phyloP scores from a whole-genome alignment of 2,888 invertebrate genomes.

The Entomobrya proxima region DNA sequence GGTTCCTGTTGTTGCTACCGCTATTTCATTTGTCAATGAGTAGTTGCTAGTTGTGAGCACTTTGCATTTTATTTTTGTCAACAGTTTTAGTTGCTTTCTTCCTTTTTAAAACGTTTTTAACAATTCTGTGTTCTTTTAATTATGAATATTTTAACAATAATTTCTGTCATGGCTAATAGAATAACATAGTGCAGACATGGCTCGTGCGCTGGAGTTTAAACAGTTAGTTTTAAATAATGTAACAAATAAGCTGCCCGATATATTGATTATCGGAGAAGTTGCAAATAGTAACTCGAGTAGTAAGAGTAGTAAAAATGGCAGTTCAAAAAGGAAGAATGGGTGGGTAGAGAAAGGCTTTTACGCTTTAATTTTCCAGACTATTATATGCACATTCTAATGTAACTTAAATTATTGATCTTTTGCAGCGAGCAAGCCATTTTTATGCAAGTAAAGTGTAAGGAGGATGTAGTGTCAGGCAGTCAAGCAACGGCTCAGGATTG shows the following conservation, averaged over 20 bases:
- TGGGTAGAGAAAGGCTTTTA: background rate
- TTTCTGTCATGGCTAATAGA: no score
- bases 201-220: background rate
- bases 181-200: no score
- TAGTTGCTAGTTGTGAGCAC: background rate
- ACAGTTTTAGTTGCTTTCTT: no score
- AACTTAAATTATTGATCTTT: no score
- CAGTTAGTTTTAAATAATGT: conserved; percentile 23
- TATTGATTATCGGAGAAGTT: conserved; percentile 20
- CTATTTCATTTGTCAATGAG: background rate
- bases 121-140: no score
- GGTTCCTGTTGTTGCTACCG: background rate
- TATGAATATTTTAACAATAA: no score
- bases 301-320: background rate
- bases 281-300: background rate
- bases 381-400: background rate
- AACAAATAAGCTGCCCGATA: background rate
- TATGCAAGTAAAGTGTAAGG: conserved; percentile 64
- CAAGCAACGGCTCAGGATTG: conserved; percentile 60
- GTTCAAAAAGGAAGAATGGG: conserved; percentile 4
- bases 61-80: background rate
- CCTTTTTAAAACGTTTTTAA: no score
- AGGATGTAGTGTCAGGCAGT: conserved; percentile 45
- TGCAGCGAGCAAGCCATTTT: conserved; percentile 66
- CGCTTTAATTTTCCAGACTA: background rate